Evolutionary conservation across 2,113 vertebrate genomes (phyloP), one percentile per base, ranked within the genome.

Genomic region (Aptenodytes patagonicus): DNA sequence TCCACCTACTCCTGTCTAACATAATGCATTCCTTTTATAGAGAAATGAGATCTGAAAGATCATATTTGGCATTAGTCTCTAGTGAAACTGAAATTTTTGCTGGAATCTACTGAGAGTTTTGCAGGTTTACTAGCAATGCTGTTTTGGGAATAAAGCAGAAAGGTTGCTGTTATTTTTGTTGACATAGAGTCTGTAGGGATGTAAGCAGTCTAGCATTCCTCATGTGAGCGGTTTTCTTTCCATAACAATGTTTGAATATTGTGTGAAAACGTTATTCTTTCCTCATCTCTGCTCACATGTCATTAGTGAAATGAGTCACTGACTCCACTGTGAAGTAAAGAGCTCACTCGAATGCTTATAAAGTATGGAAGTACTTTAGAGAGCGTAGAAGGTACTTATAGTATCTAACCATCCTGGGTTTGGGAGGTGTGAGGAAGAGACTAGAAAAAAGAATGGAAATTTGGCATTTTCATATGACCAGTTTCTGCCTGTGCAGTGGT

Each of bases 101-200:
- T 85, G 87, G 57, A 87, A 68, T 84, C 64, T 86, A 38, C 25
- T 1, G 13, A 46, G n/a, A 83, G 15, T 68, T 90, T 83, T 82
- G 31, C 61, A 79, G 40, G 61, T 94, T 92, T 95, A 72, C 28
- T 68, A 47, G 46, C 44, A 42, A 25, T 80, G 76, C 60, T 95
- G 66, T 80, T 89, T 70, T 72, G 92, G 76, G 52, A 89, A 65
- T 49, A 72, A 57, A 55, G 83, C 49, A 87, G 79, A 95, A 72
- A 89, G 38, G 32, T 82, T 78, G 60, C 83, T 83, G 9, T 76
- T 95, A 42, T 61, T 96, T 92, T 95, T 89, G 72, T 89, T 97
- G 89, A 78, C 70, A 55, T 40, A 68, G 66, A 81, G 69, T 89
- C 72, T 28, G 1, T 75, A 68, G 54, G 62, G 46, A 75, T 88